Base-by-base conservation (phyloP, 2,797 vertebrate genomes). In the Scolopax rusticola region DNA sequence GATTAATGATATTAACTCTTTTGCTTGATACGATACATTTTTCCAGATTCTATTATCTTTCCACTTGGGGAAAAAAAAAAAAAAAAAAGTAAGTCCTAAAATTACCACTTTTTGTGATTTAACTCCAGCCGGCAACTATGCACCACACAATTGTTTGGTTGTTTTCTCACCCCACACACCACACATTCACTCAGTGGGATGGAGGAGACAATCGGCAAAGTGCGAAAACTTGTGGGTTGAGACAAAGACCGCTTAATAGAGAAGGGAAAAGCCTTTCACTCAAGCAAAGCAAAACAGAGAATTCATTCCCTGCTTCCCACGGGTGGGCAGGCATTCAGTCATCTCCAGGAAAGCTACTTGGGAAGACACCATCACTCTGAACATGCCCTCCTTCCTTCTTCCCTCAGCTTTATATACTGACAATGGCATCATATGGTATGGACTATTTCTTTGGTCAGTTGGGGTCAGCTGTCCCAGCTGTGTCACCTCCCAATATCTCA, bases 1-100 rank as follows among this genome's bases (percentile, higher is more conserved):
- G 69, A 82, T 93, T 94, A 87, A 64, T 30, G 4, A 7, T 64
- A 47, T 82, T 89, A 95, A 90, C 63, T 79, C 45, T 71, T 92
- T 41, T 80, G 19, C 19, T 84, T 79, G 60, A 90, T 78, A 28
- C 23, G 60, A 90, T 78, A 28, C 23, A 43, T 33, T 93, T 94
- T 82, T 94, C 27, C 43, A 90, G 12, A 68, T 47, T 68, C 17
- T 53, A 27, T 36, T 76, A 13, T 36, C 25, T 24, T 51, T 87
- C 28, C 19, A 90, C 11, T 16, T 47, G 20, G 12, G 8, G 13
- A 6, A 27, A 1, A 38, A 36, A 65, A 43, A 53, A 4, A 60
- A 33, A 25, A 57, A 36, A 25, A 38, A 17, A 27, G 1, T 6
- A 12, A 13, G 11, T 74, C 40, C 15, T 53, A 80, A 88, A 83